phyloP scores from a whole-genome alignment of 1,140 invertebrate genomes.

The Vanessa atalanta region DNA sequence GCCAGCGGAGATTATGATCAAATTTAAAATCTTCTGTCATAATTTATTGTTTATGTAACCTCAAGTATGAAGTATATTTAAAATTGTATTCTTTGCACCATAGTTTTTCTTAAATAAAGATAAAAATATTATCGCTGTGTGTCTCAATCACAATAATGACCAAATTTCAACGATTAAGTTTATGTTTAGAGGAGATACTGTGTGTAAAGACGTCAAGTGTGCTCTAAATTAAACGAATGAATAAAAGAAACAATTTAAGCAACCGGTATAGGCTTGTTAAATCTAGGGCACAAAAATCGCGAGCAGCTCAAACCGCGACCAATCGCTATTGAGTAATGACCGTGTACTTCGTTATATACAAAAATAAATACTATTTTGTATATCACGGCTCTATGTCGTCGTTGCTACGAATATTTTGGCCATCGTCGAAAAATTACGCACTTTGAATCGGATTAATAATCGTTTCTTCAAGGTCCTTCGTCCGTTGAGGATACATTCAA shows the following conservation, averaged over 20 bases:
- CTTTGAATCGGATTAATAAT: conserved; percentile 19
- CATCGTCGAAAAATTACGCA: conserved; percentile 16
- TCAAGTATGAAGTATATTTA: background rate
- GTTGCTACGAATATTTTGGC: background rate
- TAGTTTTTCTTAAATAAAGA: background rate
- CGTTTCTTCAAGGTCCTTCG: conserved; percentile 10
- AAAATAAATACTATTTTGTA: background rate
- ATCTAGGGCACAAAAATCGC: conserved; percentile 1
- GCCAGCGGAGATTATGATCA: conserved; percentile 8
- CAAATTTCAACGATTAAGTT: background rate
- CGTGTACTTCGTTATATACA: background rate
- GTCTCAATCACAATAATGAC: background rate
- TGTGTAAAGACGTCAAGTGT: background rate
- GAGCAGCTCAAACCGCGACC: conserved; percentile 12
- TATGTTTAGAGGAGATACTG: background rate
- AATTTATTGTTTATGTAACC: conserved; percentile 5
- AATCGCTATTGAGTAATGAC: conserved; percentile 24
- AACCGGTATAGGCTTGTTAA: background rate
- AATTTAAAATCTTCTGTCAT: background rate
- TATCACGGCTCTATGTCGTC: background rate
- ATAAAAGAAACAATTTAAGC: background rate
- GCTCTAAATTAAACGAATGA: background rate
- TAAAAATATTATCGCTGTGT: no score
- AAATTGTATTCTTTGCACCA: background rate
- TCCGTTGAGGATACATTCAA: conserved; percentile 21